Evolutionary conservation across 1,140 invertebrate species (phyloP), one percentile per base, ranked within the genome.

Genomic region (Rhopalosiphum padi): DNA sequence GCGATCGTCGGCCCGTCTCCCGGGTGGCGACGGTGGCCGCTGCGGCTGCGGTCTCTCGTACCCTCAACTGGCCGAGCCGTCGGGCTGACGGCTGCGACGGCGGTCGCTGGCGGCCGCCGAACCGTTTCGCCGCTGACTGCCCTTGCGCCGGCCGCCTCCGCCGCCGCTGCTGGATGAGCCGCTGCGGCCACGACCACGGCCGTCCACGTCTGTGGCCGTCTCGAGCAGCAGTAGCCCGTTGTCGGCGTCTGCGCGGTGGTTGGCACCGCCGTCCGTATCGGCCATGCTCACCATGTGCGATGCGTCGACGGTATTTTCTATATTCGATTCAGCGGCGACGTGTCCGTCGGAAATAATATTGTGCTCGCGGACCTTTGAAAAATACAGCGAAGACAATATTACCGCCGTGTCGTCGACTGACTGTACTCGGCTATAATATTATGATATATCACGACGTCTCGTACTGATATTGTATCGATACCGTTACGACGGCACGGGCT

Each of bases 41-140:
- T 68, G 30, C 88, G 51, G 23, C 53, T 35, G 86, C 37, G 30
- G 60, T 77, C 55, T 41, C 55, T 77, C 90, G 60, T 91, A 68
- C 68, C 90, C 68, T 68, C 90, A 68, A 82, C 90, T 68, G 53
- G 41, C 53, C 88, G 86, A 11, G 3, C 18, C 88, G 88, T 41
- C 51, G 35, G n/a, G 5, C 88, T 89, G 86, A 21, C 46, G 46
- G 7, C 87, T 53, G 48, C 48, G 21, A 7, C 46, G 88, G 2
- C 46, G 88, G 18, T 51, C 51, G 4, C 55, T 35, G 86, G 23
- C 25, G 37, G 85, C 85, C 23, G 41, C 85, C 43, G 43, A 46
- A 0, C 46, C 86, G 46, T 43, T 48, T 18, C 86, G 43, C 46
- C 23, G 53, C 23, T 25, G 53, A 37, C 37, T 51, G 21, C 88